Conservation (phyloP, 2,888 invertebrate species). For the Eumerus sabulonum region DNA sequence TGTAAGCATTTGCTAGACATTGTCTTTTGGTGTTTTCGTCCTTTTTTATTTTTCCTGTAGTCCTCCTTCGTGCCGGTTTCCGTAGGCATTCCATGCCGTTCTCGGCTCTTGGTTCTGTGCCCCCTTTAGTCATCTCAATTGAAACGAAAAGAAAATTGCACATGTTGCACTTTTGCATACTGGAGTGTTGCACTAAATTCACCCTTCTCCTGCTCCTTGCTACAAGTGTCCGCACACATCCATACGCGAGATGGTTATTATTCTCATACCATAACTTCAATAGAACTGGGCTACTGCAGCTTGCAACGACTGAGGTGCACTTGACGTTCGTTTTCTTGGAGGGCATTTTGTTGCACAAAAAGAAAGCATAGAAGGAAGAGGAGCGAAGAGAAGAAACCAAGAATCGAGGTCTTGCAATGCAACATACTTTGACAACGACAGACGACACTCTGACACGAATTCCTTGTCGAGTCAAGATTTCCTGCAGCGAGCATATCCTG, state of each 20-base stretch:
- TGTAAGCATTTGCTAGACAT: constrained; percentile 48
- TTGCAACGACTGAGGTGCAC: constrained; percentile 44
- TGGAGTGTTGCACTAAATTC: constrained; percentile 62
- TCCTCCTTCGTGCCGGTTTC: too few species aligned
- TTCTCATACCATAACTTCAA: constrained; percentile 2
- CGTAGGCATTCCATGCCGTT: constrained; percentile 6
- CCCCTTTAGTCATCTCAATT: constrained; percentile 57
- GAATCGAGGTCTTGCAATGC: constrained; percentile 45
- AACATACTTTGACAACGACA: constrained; percentile 34
- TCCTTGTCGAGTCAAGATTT: constrained; percentile 52
- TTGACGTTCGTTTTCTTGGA: constrained; percentile 62
- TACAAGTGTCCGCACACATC: background rate
- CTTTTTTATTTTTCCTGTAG: too few species aligned
- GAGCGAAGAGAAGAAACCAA: constrained; percentile 6
- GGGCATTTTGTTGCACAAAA: constrained; percentile 55
- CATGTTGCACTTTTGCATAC: constrained; percentile 66
- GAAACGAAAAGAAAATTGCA: constrained; percentile 66
- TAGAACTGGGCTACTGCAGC: constrained; percentile 39
- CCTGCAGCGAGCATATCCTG: constrained; percentile 22
- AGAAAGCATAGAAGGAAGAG: background rate
- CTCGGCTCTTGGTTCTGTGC: constrained; percentile 22
- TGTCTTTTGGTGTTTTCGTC: constrained; percentile 48
- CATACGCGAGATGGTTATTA: too few species aligned
- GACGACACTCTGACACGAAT: constrained; percentile 66
- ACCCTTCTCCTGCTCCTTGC: constrained; percentile 16